Evolutionary conservation across 2,888 invertebrate genomes (phyloP), one percentile per base, ranked within the genome.

Genomic region (Chamaedrilus cognettii): DNA sequence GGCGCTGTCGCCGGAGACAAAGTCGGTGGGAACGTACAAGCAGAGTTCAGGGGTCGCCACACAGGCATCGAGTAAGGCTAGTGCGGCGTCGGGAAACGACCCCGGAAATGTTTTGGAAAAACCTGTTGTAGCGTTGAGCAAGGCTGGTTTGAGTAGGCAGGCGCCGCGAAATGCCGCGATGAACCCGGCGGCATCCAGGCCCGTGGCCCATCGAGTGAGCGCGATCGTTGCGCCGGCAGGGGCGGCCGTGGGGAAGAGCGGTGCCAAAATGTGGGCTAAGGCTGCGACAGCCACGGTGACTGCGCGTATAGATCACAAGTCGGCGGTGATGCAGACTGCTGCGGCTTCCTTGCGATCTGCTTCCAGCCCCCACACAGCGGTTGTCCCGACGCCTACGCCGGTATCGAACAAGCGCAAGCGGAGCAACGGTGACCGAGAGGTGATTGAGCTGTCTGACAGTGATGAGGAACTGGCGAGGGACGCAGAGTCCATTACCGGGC

Each of bases 381-480:
- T 26, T 28, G 26, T 19, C 50, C 23, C 33, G 26, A n/a, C 34
- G n/a, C 34, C 35, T n/a, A 32, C 60, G 33, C n/a, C 19, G 32
- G n/a, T 4, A 26, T 33, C 31, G 15, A 34, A 19, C 34, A 35
- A 23, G 35, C 31, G 64, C 52, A 32, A 32, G 33, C n/a, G 30
- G 34, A 28, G 3, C 7, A 11, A 59, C 28, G 56, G 33, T 26
- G 19, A n/a, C n/a, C 11, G 7, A 11, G 67, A 60, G 31, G 64
- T 70, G 2, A 66, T 66, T 15, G 70, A 68, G n/a, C 57, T 70
- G 7, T 56, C 61, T 19, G 70, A 70, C 42, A 70, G 68, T 35
- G 61, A 58, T 11, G 68, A 69, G 2, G 71, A 71, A 23, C 67
- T 23, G 7, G 50, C 23, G 32, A 60, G 26, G 28, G 59, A 49